These are phyloP conservation scores for Pelvicachromis taeniatus DNA, from an alignment of 2,113 vertebrate species.

Conservation along the genomic window DNA sequence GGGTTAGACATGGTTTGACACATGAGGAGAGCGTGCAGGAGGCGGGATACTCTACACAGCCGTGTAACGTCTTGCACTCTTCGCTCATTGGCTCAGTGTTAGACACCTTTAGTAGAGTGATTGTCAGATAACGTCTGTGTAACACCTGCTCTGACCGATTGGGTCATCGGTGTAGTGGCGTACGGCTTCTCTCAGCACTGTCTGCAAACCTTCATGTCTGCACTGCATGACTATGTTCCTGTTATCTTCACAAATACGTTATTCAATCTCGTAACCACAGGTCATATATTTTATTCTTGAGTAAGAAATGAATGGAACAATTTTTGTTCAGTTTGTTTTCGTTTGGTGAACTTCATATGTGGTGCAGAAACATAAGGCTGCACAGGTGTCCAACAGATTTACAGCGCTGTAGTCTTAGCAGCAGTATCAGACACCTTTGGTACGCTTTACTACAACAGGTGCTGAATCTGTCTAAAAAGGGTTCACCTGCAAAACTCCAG, in stretches of 20 bases:
- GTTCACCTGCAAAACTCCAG: neutral
- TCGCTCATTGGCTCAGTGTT: neutral
- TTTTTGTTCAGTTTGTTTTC: neutral
- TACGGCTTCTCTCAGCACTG: neutral
- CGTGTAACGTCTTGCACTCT: neutral
- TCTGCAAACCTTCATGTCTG: accelerated
- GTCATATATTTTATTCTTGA: neutral
- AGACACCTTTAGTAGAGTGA: neutral
- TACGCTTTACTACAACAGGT: neutral
- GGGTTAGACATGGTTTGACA: neutral
- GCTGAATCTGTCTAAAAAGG: neutral
- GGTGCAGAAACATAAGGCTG: neutral
- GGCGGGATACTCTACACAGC: neutral
- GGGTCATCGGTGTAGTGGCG: neutral
- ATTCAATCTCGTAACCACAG: neutral
- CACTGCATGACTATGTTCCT: neutral
- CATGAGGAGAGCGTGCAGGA: neutral
- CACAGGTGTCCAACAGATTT: neutral
- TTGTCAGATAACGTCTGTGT: accelerated
- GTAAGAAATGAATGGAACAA: neutral
- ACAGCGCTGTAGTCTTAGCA: neutral
- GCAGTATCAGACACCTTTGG: neutral
- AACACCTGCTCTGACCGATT: neutral
- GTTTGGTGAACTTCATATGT: neutral
- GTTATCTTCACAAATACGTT: neutral